Conservation (phyloP, 2,113 vertebrate species). For the Peromyscus californicus region DNA sequence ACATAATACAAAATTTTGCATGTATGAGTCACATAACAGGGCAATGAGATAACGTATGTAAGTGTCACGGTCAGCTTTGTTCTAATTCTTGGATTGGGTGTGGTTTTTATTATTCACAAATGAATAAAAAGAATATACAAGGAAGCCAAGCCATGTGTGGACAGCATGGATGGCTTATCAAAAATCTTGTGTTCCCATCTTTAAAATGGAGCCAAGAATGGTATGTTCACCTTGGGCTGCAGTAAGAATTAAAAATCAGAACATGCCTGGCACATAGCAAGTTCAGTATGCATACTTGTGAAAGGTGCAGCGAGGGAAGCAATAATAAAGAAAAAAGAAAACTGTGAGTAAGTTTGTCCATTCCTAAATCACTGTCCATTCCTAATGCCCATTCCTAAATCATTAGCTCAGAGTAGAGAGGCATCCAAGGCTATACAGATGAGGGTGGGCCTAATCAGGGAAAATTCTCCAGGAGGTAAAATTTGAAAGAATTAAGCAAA, state of each 20-base stretch:
- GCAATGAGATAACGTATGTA: no score
- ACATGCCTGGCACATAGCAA: not conserved
- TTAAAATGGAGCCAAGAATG: not conserved
- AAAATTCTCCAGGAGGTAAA: not conserved
- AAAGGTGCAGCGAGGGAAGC: not conserved
- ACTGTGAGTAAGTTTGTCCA: not conserved
- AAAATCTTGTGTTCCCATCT: not conserved
- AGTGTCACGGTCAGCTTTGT: not conserved
- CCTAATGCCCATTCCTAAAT: slow-evolving; percentile 27
- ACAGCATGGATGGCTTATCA: not conserved
- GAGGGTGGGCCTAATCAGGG: not conserved
- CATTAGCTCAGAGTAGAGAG: not conserved
- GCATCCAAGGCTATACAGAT: not conserved
- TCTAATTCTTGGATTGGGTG: not conserved
- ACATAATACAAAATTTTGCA: not conserved
- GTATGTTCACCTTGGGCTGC: not conserved
- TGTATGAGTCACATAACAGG: not conserved
- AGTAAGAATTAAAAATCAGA: not conserved
- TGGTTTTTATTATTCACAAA: not conserved
- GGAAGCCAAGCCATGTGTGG: not conserved
- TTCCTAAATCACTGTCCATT: slow-evolving; percentile 21
- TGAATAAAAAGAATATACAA: not conserved
- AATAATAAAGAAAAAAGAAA: not conserved
- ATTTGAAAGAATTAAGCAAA: not conserved
- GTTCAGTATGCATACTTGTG: not conserved